These are phyloP conservation scores for Pongo pygmaeus DNA, from an alignment of 2,113 vertebrate genomes.

Conservation along the genomic window DNA sequence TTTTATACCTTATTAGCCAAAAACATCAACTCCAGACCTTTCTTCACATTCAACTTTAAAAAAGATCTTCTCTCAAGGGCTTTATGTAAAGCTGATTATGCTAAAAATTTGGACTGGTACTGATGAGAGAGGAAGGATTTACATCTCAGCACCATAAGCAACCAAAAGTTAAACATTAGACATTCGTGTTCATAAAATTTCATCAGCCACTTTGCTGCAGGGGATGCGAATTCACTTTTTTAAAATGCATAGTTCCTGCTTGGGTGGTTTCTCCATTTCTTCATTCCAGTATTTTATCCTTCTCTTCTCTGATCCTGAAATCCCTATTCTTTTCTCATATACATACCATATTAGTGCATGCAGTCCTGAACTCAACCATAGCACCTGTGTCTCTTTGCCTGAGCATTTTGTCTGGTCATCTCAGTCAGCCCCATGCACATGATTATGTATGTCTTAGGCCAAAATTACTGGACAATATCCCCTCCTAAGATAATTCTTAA, in stretches of 20 bases:
- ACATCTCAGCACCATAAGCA: background rate
- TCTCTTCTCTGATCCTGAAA: background rate
- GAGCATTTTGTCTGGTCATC: background rate
- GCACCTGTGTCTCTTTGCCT: background rate
- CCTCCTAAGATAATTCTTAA: background rate
- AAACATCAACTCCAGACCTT: background rate
- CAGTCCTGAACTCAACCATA: background rate
- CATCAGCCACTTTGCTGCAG: background rate
- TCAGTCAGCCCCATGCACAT: background rate
- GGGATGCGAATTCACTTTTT: background rate
- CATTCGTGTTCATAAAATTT: background rate
- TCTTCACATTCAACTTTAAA: background rate
- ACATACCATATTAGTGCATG: background rate
- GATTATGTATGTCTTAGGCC: background rate
- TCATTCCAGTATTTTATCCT: background rate
- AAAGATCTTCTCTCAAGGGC: background rate
- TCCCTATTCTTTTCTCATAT: background rate
- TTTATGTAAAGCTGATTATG: background rate
- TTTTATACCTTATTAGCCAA: background rate
- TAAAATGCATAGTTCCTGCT: background rate
- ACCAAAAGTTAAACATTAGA: background rate
- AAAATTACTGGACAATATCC: background rate
- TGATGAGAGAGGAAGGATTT: background rate
- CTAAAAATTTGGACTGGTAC: background rate
- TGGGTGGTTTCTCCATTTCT: background rate